Evolutionary conservation across 2,797 vertebrate species (phyloP).

Genomic region (Urocyon cinereoargenteus): DNA sequence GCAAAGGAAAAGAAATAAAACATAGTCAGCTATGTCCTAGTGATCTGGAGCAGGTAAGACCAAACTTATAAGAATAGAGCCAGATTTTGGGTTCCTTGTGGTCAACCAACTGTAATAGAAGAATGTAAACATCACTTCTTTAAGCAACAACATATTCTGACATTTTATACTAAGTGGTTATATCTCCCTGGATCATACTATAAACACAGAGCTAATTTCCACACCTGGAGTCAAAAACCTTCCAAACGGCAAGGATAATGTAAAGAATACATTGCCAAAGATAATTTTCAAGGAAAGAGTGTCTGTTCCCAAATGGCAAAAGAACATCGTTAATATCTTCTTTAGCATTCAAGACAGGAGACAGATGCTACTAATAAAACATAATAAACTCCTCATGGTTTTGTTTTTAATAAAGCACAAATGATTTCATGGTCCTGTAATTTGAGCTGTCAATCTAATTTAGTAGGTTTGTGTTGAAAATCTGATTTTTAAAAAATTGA

Average conservation of each 20-base stretch:
- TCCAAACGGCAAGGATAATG: not conserved
- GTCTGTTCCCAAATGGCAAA: constrained; percentile 63
- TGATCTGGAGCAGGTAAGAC: not conserved
- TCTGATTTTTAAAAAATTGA: constrained; percentile 4
- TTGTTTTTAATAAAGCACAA: constrained; percentile 57
- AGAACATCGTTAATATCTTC: constrained; percentile 62
- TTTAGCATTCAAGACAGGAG: constrained; percentile 41
- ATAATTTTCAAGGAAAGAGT: constrained; percentile 48
- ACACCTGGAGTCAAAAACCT: constrained; percentile 59
- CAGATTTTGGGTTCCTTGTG: not conserved
- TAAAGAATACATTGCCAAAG: constrained; percentile 41
- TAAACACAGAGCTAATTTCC: not conserved
- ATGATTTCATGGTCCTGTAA: constrained; percentile 37
- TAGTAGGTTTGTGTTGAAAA: not conserved
- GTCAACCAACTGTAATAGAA: not conserved
- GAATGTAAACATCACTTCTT: not conserved
- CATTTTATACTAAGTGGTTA: not conserved
- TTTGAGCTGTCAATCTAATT: constrained; percentile 56
- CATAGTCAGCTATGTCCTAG: not conserved
- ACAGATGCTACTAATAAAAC: constrained; percentile 72
- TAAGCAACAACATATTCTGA: not conserved
- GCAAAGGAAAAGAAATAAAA: not conserved
- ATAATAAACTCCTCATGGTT: constrained; percentile 43
- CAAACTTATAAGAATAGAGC: not conserved
- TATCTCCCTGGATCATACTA: not conserved